Percentiles rank a stretch among this genome's conserved stretches.
These are phyloP conservation scores for Rotaria magnacalcarata DNA, from an alignment of 2,888 invertebrate species.

Conservation along the genomic window DNA sequence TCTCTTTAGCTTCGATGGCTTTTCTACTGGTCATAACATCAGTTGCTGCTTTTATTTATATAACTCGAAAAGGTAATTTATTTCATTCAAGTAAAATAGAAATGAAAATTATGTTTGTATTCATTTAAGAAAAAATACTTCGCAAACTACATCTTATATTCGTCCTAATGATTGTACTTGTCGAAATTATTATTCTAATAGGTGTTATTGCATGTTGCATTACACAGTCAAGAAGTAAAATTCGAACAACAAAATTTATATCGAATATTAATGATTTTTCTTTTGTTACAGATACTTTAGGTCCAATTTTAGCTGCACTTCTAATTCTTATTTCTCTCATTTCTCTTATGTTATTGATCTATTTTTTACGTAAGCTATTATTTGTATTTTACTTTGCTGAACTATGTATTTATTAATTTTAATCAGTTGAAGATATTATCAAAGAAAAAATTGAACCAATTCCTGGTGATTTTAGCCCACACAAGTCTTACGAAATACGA, in stretches of 20 bases:
- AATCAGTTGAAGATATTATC: background rate
- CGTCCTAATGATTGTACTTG: background rate
- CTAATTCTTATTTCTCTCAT: conserved; percentile 2
- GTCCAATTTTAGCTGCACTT: background rate
- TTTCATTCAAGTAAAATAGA: background rate
- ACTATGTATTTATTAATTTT: background rate
- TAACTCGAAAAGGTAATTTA: conserved; percentile 8
- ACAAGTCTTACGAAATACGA: background rate
- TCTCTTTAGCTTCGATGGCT: background rate
- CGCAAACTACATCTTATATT: background rate
- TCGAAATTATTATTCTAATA: background rate
- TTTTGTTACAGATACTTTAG: background rate
- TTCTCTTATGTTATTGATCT: conserved; percentile 17
- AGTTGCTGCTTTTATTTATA: background rate
- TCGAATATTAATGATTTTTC: no score
- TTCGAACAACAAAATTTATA: background rate
- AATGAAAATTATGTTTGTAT: background rate
- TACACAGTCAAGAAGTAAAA: background rate
- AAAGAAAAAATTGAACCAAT: background rate
- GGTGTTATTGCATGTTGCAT: background rate
- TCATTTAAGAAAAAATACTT: conserved; percentile 1
- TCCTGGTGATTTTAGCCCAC: background rate
- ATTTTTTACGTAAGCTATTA: background rate
- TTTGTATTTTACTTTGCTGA: background rate
- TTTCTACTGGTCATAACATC: background rate